A percentile compares a stretch with the other conserved stretches of the same genome.
phyloP scores from a whole-genome alignment of 2,797 vertebrate genomes.

The Gymnodraco acuticeps region DNA sequence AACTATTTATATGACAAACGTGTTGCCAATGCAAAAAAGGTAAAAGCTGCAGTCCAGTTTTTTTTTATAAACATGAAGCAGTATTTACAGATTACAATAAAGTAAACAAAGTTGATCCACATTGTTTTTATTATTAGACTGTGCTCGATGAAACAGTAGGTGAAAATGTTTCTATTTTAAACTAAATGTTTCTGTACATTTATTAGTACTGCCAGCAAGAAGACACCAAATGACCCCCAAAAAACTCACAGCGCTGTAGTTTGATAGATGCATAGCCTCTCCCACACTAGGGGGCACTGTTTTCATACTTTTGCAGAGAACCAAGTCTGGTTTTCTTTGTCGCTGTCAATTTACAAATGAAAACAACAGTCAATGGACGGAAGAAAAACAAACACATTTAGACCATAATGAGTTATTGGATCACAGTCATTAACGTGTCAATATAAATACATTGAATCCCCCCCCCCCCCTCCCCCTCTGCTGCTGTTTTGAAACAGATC shows the following conservation, averaged over 20 bases:
- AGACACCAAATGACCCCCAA: background rate
- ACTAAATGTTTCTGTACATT: background rate
- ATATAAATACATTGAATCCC: background rate
- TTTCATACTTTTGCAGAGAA: slow-evolving; percentile 12
- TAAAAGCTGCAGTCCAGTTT: too few species aligned
- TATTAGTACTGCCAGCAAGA: background rate
- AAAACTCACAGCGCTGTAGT: background rate
- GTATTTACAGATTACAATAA: too few species aligned
- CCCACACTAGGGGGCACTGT: slow-evolving; percentile 43
- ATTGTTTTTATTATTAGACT: too few species aligned
- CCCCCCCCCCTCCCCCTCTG: background rate
- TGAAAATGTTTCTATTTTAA: background rate
- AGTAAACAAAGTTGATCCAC: too few species aligned
- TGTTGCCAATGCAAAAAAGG: too few species aligned
- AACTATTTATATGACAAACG: too few species aligned
- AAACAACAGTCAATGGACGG: too few species aligned
- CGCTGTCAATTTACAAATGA: too few species aligned
- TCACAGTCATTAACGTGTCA: slow-evolving; percentile 14
- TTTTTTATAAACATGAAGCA: too few species aligned
- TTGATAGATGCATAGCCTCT: background rate
- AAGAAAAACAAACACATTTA: too few species aligned
- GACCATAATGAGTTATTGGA: slow-evolving; percentile 7
- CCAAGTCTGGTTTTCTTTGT: too few species aligned
- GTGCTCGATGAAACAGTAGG: too few species aligned
- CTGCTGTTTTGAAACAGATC: slow-evolving; percentile 20